Evolutionary conservation across 2,888 invertebrate genomes (phyloP), one percentile per base, ranked within the genome.

Genomic region (Crepidodera aurea): DNA sequence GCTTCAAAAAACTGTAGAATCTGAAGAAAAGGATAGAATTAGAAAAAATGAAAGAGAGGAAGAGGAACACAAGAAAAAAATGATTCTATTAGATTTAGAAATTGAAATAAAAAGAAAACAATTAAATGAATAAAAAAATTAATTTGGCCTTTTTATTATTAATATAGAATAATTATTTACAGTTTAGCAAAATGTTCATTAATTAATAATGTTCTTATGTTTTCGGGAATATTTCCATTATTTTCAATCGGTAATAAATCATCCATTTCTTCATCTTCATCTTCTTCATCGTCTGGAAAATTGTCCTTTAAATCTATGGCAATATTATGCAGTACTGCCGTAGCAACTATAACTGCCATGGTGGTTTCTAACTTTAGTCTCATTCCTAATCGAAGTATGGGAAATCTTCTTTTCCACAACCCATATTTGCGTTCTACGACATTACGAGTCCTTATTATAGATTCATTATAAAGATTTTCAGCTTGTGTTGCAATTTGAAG

Each of bases 341-440:
- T 29, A 6, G 29, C 29, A 29, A 29, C 29, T 29, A 10, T 29
- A 2, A 29, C 29, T 2, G 8, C 10, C 29, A 8, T 6, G 3
- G 29, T 29, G 3, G 8, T 10, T 2, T 29, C 29, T 29, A 29
- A 8, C 8, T 29, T 29, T 29, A 29, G 8, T 32, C 55, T 42
- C 27, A 55, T 44, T 62, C 65, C 57, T 48, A 53, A 39, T 34
- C 66, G 57, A 25, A 71, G 16, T 32, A 68, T 60, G 10, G 71
- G 70, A 66, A 73, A 73, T 39, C 72, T 54, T 44, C 68, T 16
- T 51, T 73, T 74, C 73, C 69, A 73, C 7, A 71, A 48, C 7
- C 70, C 70, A 67, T 70, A 68, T 6, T 44, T n/a, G n/a, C 69
- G 50, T 64, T 71, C 73, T 25, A 73, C 54, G 27, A 50, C 51